A percentile compares a stretch with the other conserved stretches of the same genome.
These are phyloP conservation scores for Caenorhabditis virilis DNA, from an alignment of 2,888 invertebrate species.

Conservation along the genomic window DNA sequence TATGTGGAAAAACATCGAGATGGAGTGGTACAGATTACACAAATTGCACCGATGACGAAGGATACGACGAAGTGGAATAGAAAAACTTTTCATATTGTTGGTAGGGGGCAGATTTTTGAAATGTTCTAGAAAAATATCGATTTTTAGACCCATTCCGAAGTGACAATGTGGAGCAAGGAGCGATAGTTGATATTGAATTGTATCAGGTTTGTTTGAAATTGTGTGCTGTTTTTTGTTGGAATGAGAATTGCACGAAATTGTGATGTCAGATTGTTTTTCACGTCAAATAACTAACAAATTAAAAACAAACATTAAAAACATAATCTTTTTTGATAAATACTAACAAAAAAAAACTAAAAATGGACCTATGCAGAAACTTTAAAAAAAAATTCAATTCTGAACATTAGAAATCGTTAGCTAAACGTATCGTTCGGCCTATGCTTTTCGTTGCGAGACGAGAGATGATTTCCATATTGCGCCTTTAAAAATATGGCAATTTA, in stretches of 20 bases:
- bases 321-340: no score
- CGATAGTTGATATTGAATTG: slow-evolving; percentile 39
- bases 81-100: slow-evolving; percentile 30
- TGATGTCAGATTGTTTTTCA: slow-evolving; percentile 12
- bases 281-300: no score
- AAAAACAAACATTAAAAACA: no score
- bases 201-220: slow-evolving; percentile 42
- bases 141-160: slow-evolving; percentile 40
- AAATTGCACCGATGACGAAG: slow-evolving; percentile 6
- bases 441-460: no score
- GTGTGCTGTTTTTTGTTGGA: slow-evolving; percentile 26
- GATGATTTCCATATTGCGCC: no score
- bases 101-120: slow-evolving; percentile 5
- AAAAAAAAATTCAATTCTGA: no score
- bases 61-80: slow-evolving; percentile 31
- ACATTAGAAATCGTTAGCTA: no score
- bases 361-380: no score
- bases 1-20: slow-evolving; percentile 16
- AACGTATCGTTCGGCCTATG: no score
- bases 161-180: slow-evolving; percentile 35
- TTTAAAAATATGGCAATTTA: no score
- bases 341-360: no score
- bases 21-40: slow-evolving; percentile 33
- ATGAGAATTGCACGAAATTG: slow-evolving; percentile 18
- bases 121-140: background rate